Conservation (phyloP, 2,113 vertebrate genomes). For the Choloepus hoffmanni region DNA sequence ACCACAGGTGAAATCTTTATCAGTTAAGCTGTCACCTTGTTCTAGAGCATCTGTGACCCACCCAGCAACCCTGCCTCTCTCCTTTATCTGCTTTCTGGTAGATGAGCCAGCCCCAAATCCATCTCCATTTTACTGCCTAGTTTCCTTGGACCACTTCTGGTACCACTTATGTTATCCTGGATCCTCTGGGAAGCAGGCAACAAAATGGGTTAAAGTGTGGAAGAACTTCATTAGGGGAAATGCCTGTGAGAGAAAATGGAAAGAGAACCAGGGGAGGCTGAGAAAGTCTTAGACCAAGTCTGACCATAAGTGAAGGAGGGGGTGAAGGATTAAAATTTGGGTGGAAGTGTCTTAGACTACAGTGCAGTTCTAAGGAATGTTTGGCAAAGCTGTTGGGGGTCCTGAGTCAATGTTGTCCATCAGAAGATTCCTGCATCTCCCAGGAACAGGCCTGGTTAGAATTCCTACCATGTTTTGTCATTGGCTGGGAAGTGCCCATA, state of each 20-base stretch:
- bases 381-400: too few species aligned
- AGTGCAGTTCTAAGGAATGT: background rate
- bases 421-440: background rate
- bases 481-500: background rate
- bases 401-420: background rate
- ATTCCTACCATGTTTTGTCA: too few species aligned
- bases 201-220: background rate
- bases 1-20: background rate
- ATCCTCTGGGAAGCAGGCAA: background rate
- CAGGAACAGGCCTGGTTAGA: background rate
- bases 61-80: background rate
- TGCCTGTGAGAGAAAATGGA: background rate
- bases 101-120: background rate
- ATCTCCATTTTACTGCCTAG: background rate
- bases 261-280: background rate
- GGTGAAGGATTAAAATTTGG: background rate
- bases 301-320: background rate
- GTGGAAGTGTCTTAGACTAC: background rate
- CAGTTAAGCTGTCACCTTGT: background rate
- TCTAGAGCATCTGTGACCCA: background rate
- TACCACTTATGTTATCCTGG: background rate
- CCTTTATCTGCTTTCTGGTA: background rate
- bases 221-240: background rate
- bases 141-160: background rate
- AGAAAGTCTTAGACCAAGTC: background rate